Conservation (phyloP, 2,888 invertebrate species). For the Drosophila mettleri region DNA sequence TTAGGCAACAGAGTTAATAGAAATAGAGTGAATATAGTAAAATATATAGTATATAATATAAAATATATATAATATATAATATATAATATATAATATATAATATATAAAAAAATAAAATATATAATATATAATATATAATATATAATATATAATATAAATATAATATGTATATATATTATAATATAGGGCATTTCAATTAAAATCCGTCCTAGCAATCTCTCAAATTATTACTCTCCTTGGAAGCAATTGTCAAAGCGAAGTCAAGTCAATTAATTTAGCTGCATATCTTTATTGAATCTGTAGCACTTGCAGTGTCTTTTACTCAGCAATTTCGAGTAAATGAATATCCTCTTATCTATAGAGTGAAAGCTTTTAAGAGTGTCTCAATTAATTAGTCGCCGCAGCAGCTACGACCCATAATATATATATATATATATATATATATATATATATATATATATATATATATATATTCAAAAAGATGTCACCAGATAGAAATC, state of each 20-base stretch:
- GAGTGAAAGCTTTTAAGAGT: neutral
- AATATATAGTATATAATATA: no score
- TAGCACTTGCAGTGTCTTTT: conserved; percentile 18
- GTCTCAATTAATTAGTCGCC: neutral
- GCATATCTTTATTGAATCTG: conserved; percentile 28
- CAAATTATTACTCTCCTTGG: neutral
- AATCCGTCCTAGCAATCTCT: no score
- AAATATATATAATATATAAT: no score
- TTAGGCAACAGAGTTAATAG: neutral
- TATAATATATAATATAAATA: no score
- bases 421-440: neutral
- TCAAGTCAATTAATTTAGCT: conserved; percentile 13
- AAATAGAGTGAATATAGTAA: no score
- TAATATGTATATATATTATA: no score
- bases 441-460: neutral
- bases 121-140: no score
- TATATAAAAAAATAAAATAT: no score
- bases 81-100: no score
- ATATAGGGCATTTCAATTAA: no score
- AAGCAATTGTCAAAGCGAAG: conserved; percentile 10
- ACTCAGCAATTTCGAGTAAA: neutral
- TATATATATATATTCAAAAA: neutral
- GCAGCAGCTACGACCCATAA: neutral
- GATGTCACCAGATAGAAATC: conserved; percentile 11
- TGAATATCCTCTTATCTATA: no score